A percentile compares a stretch with the other conserved stretches of the same genome.
These are phyloP conservation scores for Himalopsyche phryganea DNA, from an alignment of 1,140 invertebrate species.

Conservation along the genomic window DNA sequence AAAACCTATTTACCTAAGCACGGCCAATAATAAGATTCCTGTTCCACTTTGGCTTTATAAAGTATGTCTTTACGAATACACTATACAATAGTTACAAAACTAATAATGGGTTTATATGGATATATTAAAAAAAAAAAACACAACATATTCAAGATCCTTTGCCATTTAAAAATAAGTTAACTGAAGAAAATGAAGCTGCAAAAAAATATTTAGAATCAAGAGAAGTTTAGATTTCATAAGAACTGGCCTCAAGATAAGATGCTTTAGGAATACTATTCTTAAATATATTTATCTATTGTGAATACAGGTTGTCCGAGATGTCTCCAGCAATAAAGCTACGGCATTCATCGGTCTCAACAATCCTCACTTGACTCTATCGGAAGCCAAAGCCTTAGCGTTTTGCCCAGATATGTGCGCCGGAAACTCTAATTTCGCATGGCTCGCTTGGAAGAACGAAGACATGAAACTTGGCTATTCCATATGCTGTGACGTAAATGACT, in stretches of 20 bases:
- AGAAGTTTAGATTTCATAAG: too few relatives aligned
- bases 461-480: constrained; percentile 61
- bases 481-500: constrained; percentile 60
- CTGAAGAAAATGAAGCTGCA: too few relatives aligned
- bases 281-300: too few relatives aligned
- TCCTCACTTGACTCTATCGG: constrained; percentile 50
- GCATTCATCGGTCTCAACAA: constrained; percentile 65
- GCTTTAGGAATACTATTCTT: too few relatives aligned
- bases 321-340: constrained; percentile 47
- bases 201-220: too few relatives aligned
- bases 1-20: constrained; percentile 39
- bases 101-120: too few relatives aligned
- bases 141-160: too few relatives aligned
- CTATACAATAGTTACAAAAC: too few relatives aligned
- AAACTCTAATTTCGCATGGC: constrained; percentile 55
- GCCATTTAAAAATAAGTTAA: too few relatives aligned
- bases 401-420: constrained; percentile 55
- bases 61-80: too few relatives aligned
- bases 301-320: constrained; percentile 56
- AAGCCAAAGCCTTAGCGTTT: constrained; percentile 48
- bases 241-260: too few relatives aligned
- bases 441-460: constrained; percentile 46
- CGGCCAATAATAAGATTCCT: constrained; percentile 39
- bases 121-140: too few relatives aligned
- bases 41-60: constrained; percentile 49